Evolutionary conservation across 2,797 vertebrate genomes (phyloP), one percentile per base, ranked within the genome.

Genomic region (Lagodon rhomboides): DNA sequence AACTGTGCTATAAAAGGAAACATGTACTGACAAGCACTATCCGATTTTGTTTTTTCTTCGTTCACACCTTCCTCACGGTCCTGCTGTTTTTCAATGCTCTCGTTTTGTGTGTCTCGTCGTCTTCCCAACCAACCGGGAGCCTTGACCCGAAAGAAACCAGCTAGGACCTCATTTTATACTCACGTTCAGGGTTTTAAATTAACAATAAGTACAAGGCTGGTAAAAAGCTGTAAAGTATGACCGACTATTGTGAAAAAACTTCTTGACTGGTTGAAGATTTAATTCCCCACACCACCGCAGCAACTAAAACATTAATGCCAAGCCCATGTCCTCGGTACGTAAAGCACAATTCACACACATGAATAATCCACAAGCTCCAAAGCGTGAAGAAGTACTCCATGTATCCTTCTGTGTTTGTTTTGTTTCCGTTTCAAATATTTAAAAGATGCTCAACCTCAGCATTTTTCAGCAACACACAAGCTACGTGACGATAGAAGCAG

Each of bases 281-380:
- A 72, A 77, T 73, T 67, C n/a, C 62, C 13, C 16, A 58, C 78
- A 5, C 59, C 23, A 4, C 63, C 60, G 64, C 76, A 82, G 70
- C 60, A 73, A 85, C 64, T 84, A 20, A 88, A 86, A 84, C 53
- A 83, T 79, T 77, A 38, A 83, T 82, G 78, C 22, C 71, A 73
- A 81, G 54, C 61, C 77, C 60, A 63, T 75, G 38, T 77, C 73
- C 73, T 76, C 77, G 82, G 81, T 83, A 86, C 61, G 65, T 84
- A 86, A 92, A 94, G 92, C 92, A 94, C 91, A 94, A 92, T 84
- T 85, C 75, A 46, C 10, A 44, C 65, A 80, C 53, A 91, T 85
- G 38, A 79, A 88, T 85, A 90, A 86, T 89, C 86, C 64, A 91
- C 62, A 66, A 22, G 66, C 56, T 87, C 70, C 75, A 69, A 59